These are phyloP conservation scores for Sipha flava DNA, from an alignment of 1,140 invertebrate species.

Conservation along the genomic window DNA sequence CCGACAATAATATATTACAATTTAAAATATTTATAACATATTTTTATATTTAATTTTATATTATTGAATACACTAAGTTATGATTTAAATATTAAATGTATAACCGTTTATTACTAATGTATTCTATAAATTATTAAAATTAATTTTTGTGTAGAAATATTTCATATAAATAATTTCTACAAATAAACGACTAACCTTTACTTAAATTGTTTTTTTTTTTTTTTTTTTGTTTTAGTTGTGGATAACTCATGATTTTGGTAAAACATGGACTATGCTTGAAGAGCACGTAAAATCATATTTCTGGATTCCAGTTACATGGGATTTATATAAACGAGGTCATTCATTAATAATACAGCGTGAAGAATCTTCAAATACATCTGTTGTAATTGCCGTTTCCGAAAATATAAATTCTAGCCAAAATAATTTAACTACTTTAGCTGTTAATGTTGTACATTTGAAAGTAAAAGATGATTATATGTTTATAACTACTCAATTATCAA, in stretches of 20 bases:
- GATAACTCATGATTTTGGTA: constrained; percentile 64
- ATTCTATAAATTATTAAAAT: too few relatives aligned
- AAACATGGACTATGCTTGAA: constrained; percentile 57
- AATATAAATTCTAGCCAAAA: constrained; percentile 30
- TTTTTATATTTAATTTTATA: too few relatives aligned
- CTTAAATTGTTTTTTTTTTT: background rate
- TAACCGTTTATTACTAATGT: too few relatives aligned
- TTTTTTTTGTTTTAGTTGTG: constrained; percentile 55
- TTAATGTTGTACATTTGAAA: constrained; percentile 63
- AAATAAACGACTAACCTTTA: too few relatives aligned
- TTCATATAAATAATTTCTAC: too few relatives aligned
- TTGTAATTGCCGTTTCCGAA: constrained; percentile 18
- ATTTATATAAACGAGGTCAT: constrained; percentile 6
- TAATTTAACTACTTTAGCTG: constrained; percentile 47
- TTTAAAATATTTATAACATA: too few relatives aligned
- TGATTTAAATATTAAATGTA: too few relatives aligned
- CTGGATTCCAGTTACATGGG: constrained; percentile 25
- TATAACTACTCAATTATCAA: constrained; percentile 44
- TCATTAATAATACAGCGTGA: constrained; percentile 59
- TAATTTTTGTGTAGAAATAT: too few relatives aligned
- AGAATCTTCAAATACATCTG: constrained; percentile 47
- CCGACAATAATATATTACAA: too few relatives aligned
- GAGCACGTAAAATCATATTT: constrained; percentile 61
- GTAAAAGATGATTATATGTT: constrained; percentile 77
- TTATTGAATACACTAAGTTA: too few relatives aligned